Percentiles rank a stretch among this genome's conserved stretches.
phyloP scores from a whole-genome alignment of 2,888 invertebrate species.

The Drosophila borborema region DNA sequence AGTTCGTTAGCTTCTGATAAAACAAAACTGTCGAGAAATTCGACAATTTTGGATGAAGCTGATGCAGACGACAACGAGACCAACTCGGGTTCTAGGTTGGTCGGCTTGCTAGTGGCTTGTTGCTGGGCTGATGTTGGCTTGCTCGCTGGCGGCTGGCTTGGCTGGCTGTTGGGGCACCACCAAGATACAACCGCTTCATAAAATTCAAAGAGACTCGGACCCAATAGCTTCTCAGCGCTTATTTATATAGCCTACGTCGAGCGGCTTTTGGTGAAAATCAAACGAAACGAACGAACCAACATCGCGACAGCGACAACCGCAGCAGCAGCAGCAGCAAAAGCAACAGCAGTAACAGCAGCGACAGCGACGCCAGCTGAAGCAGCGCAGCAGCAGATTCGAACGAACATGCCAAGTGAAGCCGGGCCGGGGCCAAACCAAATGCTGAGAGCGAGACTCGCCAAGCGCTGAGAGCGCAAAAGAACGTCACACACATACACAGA shows the following conservation, averaged over 20 bases:
- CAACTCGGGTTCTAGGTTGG: conserved; percentile 56
- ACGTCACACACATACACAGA: conserved; percentile 55
- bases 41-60: conserved; percentile 56
- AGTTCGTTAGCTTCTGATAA: conserved; percentile 59
- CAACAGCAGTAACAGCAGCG: conserved; percentile 26
- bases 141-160: conserved; percentile 23
- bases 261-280: conserved; percentile 82
- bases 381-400: conserved; percentile 34
- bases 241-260: conserved; percentile 86
- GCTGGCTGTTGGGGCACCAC: conserved; percentile 70
- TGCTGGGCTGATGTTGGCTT: conserved; percentile 38
- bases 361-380: conserved; percentile 31
- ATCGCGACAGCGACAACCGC: conserved; percentile 38
- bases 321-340: conserved; percentile 53
- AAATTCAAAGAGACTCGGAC: conserved; percentile 86
- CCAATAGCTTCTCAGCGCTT: conserved; percentile 85
- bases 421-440: conserved; percentile 48
- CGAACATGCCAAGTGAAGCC: conserved; percentile 62
- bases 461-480: conserved; percentile 65
- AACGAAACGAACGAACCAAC: conserved; percentile 62
- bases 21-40: conserved; percentile 47
- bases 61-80: conserved; percentile 51
- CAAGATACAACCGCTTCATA: conserved; percentile 85
- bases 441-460: conserved; percentile 46
- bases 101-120: conserved; percentile 39